Evolutionary conservation across 1,140 invertebrate species (phyloP), one percentile per base, ranked within the genome.

Genomic region (Dinoponera quadriceps): DNA sequence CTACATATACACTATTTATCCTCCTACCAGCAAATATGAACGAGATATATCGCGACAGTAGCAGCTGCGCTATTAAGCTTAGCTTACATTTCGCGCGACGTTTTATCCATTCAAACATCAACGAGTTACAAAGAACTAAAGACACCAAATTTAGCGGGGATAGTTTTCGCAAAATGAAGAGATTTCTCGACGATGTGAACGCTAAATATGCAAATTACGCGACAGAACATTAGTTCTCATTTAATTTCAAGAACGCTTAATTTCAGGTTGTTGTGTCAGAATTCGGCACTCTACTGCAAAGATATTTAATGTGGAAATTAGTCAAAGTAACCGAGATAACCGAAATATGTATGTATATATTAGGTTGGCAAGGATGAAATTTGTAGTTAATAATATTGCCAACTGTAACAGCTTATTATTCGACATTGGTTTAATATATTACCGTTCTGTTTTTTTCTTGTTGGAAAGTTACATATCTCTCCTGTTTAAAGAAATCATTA

Each of bases 1-100:
- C 38, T 44, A 44, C 25, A 38, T 9, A n/a, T 57, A n/a, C 20
- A 72, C 18, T 72, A 54, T 55, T 72, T 72, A 55, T 59, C 16
- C 14, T 55, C 1, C 38, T n/a, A 29, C 29, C 27, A 71, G 22
- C 51, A 14, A 20, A 25, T 14, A 72, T 33, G 33, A 73, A 60
- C 38, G 60, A 60, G 14, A 60, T 44, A 38, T 20, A 73, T 44
- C 22, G 16, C 38, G 3, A 0, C 5, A 29, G 22, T 60, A 20
- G 14, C 33, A 60, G 5, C 5, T 48, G 22, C 25, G n/a, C 14
- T 48, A 60, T 16, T 14, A 18, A 22, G n/a, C n/a, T 62, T 33
- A 62, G 13, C 18, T 13, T 74, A 74, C 27, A 63, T 63, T 62
- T 74, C 20, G 1, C 25, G 33, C 38, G 62, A 3, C 20, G 13